These are phyloP conservation scores for Alsophila aescularia DNA, from an alignment of 2,888 invertebrate species.

Conservation along the genomic window DNA sequence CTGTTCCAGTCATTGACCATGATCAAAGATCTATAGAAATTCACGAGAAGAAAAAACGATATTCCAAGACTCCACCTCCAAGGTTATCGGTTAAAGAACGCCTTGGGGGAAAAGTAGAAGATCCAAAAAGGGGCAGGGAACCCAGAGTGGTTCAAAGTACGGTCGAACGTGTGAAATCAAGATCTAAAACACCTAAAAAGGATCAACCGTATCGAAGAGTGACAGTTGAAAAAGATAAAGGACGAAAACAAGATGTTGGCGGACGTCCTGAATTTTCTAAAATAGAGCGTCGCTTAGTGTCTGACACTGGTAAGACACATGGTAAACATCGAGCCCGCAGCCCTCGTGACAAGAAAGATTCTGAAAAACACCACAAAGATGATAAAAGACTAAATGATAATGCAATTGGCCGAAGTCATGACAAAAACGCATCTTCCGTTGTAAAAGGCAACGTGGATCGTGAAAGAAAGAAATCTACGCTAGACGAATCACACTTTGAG, in stretches of 20 bases:
- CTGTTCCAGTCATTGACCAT: slow-evolving; percentile 75
- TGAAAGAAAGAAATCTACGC: slow-evolving; percentile 86
- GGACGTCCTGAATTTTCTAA: slow-evolving; percentile 56
- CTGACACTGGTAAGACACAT: slow-evolving; percentile 54
- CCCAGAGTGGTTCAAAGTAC: slow-evolving; percentile 82
- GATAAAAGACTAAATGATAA: slow-evolving; percentile 50
- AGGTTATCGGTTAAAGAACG: slow-evolving; percentile 91
- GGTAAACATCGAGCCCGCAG: slow-evolving; percentile 56
- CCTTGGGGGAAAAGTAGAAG: slow-evolving; percentile 90
- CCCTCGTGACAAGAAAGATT: slow-evolving; percentile 55
- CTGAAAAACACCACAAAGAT: slow-evolving; percentile 57
- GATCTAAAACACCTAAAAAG: slow-evolving; percentile 79
- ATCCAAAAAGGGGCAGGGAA: slow-evolving; percentile 80
- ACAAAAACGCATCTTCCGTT: slow-evolving; percentile 50
- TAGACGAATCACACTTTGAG: slow-evolving; percentile 90
- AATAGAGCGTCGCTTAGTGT: slow-evolving; percentile 55
- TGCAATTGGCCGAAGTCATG: slow-evolving; percentile 43
- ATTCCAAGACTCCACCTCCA: slow-evolving; percentile 84
- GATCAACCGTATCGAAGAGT: slow-evolving; percentile 79
- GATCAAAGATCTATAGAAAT: slow-evolving; percentile 78
- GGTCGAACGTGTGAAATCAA: slow-evolving; percentile 81
- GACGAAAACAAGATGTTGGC: slow-evolving; percentile 63
- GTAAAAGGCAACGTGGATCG: slow-evolving; percentile 54
- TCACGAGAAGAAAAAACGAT: slow-evolving; percentile 71
- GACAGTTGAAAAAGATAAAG: slow-evolving; percentile 76